These are phyloP conservation scores for Microchirus variegatus DNA, from an alignment of 2,797 vertebrate species.

Conservation along the genomic window DNA sequence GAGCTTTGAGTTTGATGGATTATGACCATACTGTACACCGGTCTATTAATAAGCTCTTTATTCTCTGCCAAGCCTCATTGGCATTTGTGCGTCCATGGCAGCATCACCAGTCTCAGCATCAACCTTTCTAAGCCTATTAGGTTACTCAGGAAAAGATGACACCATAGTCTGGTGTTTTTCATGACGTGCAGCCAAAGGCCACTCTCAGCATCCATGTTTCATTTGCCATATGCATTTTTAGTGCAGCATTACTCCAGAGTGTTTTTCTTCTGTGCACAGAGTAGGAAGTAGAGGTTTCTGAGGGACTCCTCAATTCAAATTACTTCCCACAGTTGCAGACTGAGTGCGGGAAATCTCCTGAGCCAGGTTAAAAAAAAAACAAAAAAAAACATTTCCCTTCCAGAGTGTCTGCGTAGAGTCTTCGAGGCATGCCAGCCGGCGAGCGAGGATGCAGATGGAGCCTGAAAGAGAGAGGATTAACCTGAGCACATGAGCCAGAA, in stretches of 20 bases:
- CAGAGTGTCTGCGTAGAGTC: slow-evolving; percentile 20
- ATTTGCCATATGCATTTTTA: slow-evolving; percentile 6
- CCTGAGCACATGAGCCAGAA: slow-evolving; percentile 55
- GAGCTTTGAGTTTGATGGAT: too few relatives aligned
- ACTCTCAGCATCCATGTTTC: slow-evolving; percentile 17
- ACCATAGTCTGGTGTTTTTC: slow-evolving; percentile 67
- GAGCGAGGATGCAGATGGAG: slow-evolving; percentile 57
- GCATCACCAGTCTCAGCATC: slow-evolving; percentile 56
- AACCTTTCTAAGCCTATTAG: slow-evolving; percentile 73
- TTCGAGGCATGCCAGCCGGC: slow-evolving; percentile 49
- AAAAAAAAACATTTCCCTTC: slow-evolving; percentile 4
- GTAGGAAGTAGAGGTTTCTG: neutral
- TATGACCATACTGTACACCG: neutral
- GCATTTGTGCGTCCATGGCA: slow-evolving; percentile 24
- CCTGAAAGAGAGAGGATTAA: slow-evolving; percentile 63
- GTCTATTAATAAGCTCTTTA: slow-evolving; percentile 34
- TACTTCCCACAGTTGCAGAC: slow-evolving; percentile 26
- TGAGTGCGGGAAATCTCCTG: slow-evolving; percentile 38
- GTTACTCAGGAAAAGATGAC: slow-evolving; percentile 75
- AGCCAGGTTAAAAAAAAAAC: slow-evolving; percentile 26
- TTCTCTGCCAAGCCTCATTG: slow-evolving; percentile 35
- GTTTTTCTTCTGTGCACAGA: neutral
- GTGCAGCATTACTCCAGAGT: neutral
- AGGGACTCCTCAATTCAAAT: slow-evolving; percentile 23
- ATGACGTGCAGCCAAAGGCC: slow-evolving; percentile 47